These are phyloP conservation scores for Pogonomyrmex barbatus DNA, from an alignment of 1,140 invertebrate species.

Conservation along the genomic window DNA sequence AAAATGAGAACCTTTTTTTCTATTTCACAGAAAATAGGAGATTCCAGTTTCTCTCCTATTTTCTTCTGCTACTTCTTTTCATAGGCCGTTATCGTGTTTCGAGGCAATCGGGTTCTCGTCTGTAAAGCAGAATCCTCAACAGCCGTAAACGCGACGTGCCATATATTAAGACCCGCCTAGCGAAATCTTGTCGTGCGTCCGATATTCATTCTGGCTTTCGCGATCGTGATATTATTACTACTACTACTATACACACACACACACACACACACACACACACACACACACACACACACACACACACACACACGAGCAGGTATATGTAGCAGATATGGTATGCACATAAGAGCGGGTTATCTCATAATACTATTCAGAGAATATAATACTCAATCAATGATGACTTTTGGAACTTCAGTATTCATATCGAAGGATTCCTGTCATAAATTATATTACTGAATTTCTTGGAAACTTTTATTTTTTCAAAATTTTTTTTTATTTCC, in stretches of 20 bases:
- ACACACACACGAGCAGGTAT: background rate
- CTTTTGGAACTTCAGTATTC: background rate
- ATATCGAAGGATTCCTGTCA: background rate
- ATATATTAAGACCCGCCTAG: slow-evolving; percentile 46
- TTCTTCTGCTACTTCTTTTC: background rate
- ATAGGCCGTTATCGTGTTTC: slow-evolving; percentile 29
- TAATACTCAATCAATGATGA: slow-evolving; percentile 31
- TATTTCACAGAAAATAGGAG: slow-evolving; percentile 9
- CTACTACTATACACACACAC: background rate
- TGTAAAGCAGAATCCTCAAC: slow-evolving; percentile 47
- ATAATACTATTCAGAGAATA: background rate
- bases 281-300: too few species aligned
- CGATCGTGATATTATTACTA: slow-evolving; percentile 42
- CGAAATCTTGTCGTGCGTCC: slow-evolving; percentile 30
- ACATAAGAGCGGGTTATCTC: background rate
- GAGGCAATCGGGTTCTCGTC: slow-evolving; percentile 44
- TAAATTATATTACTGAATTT: slow-evolving; percentile 13
- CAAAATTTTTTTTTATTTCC: background rate
- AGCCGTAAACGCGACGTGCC: slow-evolving; percentile 45
- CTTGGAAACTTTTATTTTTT: background rate
- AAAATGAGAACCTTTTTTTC: background rate
- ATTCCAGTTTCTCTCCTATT: slow-evolving; percentile 15
- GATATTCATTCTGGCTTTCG: slow-evolving; percentile 40
- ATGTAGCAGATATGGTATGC: background rate
- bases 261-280: too few species aligned